phyloP scores from a whole-genome alignment of 2,888 invertebrate species.

The Watsonalla binaria region DNA sequence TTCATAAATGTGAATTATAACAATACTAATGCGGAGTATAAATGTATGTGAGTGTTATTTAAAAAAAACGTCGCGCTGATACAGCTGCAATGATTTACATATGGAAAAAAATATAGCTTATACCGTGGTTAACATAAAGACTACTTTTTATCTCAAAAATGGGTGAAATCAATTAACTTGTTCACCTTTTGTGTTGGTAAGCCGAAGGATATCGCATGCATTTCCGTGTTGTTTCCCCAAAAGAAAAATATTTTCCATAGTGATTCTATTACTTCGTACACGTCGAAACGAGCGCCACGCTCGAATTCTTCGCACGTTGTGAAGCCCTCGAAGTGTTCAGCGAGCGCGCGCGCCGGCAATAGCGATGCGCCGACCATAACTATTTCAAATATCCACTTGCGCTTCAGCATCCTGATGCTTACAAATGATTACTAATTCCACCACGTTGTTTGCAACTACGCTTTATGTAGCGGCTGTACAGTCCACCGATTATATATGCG shows the following conservation, averaged over 20 bases:
- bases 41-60: too few species aligned
- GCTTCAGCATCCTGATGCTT: constrained; percentile 52
- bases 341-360: constrained; percentile 10
- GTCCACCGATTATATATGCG: constrained; percentile 35
- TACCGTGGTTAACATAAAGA: too few species aligned
- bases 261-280: constrained; percentile 46
- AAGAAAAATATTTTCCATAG: constrained; percentile 66
- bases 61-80: too few species aligned
- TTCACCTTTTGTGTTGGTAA: constrained; percentile 47
- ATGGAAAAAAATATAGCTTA: too few species aligned
- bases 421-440: constrained; percentile 40
- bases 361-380: constrained; percentile 33
- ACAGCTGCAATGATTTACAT: too few species aligned
- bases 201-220: constrained; percentile 50
- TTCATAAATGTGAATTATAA: too few species aligned
- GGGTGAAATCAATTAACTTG: too few species aligned
- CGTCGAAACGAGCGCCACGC: constrained; percentile 46
- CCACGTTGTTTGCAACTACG: constrained; percentile 34
- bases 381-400: constrained; percentile 45
- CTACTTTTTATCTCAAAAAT: too few species aligned
- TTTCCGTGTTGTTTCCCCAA: constrained; percentile 53
- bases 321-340: constrained; percentile 18
- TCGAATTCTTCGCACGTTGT: constrained; percentile 64
- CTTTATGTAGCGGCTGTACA: constrained; percentile 33
- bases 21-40: too few species aligned